phyloP scores from a whole-genome alignment of 23 tunicate genomes.

The Halocynthia aurantium region DNA sequence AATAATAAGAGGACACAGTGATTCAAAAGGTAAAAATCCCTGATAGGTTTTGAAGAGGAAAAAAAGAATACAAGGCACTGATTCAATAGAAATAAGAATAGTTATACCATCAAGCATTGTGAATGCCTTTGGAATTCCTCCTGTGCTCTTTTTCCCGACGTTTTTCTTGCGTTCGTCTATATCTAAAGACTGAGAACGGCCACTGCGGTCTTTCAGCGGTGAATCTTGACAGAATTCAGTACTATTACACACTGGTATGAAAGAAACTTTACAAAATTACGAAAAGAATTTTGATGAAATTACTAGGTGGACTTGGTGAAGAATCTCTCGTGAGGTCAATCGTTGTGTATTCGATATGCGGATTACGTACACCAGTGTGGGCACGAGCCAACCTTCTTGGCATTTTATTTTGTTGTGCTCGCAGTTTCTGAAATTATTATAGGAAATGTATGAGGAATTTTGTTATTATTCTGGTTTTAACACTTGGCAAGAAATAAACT shows the following conservation, averaged over 20 bases:
- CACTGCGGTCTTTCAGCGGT: conserved; percentile 1
- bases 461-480: background rate
- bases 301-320: conserved; percentile 45
- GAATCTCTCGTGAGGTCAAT: conserved; percentile 70
- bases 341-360: conserved; percentile 59
- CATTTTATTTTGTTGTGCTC: conserved; percentile 10
- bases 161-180: conserved; percentile 14
- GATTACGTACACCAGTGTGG: conserved; percentile 72
- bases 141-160: conserved; percentile 16
- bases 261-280: background rate
- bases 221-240: conserved; percentile 5
- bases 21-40: too few relatives aligned
- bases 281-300: background rate
- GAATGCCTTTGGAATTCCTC: background rate
- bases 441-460: background rate
- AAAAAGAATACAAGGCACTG: too few relatives aligned
- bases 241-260: background rate
- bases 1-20: too few relatives aligned
- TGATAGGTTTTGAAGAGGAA: too few relatives aligned
- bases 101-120: too few relatives aligned
- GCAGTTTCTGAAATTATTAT: conserved; percentile 20
- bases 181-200: background rate
- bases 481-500: background rate
- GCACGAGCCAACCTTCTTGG: conserved; percentile 66
- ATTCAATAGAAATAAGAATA: too few relatives aligned